These are phyloP conservation scores for Agrochola circellaris DNA, from an alignment of 2,888 invertebrate genomes.

Conservation along the genomic window DNA sequence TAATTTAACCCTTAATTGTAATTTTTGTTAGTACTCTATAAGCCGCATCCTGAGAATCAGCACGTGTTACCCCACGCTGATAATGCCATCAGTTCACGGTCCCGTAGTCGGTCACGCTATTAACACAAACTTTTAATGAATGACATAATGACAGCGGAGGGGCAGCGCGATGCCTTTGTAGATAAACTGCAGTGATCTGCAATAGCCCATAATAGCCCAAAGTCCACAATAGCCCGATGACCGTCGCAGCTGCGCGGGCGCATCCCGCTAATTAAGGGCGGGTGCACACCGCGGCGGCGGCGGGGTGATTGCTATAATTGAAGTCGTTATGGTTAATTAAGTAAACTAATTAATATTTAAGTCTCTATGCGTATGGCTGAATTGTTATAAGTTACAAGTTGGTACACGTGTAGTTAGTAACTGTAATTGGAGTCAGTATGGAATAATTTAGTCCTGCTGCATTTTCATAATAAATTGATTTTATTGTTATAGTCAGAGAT, in stretches of 20 bases:
- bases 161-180: neutral
- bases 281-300: conserved; percentile 20
- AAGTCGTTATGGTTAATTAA: conserved; percentile 43
- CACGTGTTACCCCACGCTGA: conserved; percentile 29
- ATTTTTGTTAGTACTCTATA: neutral
- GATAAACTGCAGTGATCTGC: conserved; percentile 15
- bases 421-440: neutral
- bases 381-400: neutral
- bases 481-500: neutral
- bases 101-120: conserved; percentile 14
- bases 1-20: neutral
- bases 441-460: neutral
- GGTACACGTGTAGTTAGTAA: neutral
- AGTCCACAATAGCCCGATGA: neutral
- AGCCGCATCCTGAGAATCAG: neutral
- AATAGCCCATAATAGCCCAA: no score
- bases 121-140: conserved; percentile 32
- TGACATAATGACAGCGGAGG: conserved; percentile 18
- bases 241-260: conserved; percentile 52
- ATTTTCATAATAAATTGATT: neutral
- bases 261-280: conserved; percentile 18
- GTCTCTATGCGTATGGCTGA: neutral
- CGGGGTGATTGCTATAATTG: conserved; percentile 22
- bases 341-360: conserved; percentile 18
- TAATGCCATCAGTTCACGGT: conserved; percentile 6